Evolutionary conservation across 1,140 invertebrate species (phyloP).

Genomic region (Apis mellifera): Amel_HAv3.1 CM009943.2:6848501-6849000

Average conservation of each 20-base stretch:
- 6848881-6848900: constrained; percentile 71
- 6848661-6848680: constrained; percentile 53
- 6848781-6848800: constrained; percentile 16
- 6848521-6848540: neutral
- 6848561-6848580: neutral
- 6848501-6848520: neutral
- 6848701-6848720: constrained; percentile 68
- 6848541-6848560: neutral
- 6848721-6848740: constrained; percentile 50
- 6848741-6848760: constrained; percentile 46
- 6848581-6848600: neutral
- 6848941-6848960: constrained; percentile 26
- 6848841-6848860: constrained; percentile 35
- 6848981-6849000: constrained; percentile 49
- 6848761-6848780: constrained; percentile 12
- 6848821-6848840: constrained; percentile 45
- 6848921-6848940: constrained; percentile 66
- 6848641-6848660: constrained; percentile 31
- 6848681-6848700: constrained; percentile 74
- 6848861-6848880: constrained; percentile 51
- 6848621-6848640: constrained; percentile 52
- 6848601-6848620: constrained; percentile 41
- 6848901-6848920: constrained; percentile 78
- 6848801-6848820: neutral
- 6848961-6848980: constrained; percentile 1